Conservation (phyloP, 2,888 invertebrate species). For the Cinara cedri region DNA sequence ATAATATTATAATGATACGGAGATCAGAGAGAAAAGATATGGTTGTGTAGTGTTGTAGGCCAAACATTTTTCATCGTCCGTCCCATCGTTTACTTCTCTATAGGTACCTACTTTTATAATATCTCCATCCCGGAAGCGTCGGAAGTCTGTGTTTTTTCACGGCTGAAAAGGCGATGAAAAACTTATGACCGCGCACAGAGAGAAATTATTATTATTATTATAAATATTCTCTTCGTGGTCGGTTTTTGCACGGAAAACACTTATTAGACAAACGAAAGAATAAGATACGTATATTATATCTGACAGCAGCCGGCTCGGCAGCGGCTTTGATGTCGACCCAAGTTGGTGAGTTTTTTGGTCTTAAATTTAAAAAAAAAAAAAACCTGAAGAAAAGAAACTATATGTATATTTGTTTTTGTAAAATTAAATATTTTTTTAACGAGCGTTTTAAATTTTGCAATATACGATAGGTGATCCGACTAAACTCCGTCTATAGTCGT, state of each 20-base stretch:
- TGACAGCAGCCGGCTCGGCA: background rate
- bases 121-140: background rate
- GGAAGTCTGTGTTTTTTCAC: background rate
- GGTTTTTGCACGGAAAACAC: constrained; percentile 4
- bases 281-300: too few species aligned
- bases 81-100: background rate
- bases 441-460: background rate
- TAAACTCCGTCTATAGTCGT: too few species aligned
- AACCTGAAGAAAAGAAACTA: too few species aligned
- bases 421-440: background rate
- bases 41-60: too few species aligned
- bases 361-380: too few species aligned
- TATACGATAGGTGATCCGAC: too few species aligned
- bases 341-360: background rate
- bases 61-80: too few species aligned
- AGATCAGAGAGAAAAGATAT: too few species aligned
- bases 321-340: constrained; percentile 2
- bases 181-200: background rate
- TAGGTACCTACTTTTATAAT: background rate
- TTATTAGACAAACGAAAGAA: constrained; percentile 5
- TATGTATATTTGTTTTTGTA: too few species aligned
- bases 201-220: background rate
- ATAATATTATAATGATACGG: too few species aligned
- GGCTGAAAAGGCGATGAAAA: background rate
- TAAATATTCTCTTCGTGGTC: background rate